Evolutionary conservation across 2,113 vertebrate genomes (phyloP), one percentile per base, ranked within the genome.

Genomic region (Melanotaenia duboulayi): DNA sequence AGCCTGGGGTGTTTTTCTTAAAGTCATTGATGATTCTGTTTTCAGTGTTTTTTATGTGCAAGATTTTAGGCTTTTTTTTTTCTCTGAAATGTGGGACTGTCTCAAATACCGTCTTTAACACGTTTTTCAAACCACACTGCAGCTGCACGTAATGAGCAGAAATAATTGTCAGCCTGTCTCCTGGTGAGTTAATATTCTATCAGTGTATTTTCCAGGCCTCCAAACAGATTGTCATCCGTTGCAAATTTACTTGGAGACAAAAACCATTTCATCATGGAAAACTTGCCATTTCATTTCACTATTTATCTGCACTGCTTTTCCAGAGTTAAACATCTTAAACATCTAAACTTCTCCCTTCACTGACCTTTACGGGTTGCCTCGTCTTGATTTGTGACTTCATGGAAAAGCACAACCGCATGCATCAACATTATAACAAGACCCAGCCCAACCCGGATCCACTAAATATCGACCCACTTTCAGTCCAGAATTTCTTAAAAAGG

Each of bases 401-500:
- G 83, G 86, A 91, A 94, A 90, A 87, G 70, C 58, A 66, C 71
- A 79, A 61, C 39, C 0, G 11, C 20, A 11, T 71, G 73, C 49
- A 81, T 71, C 82, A 81, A 71, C 44, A 76, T 63, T 65, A 68
- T 61, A 81, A 83, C 86, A 73, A 80, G 60, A 54, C n/a, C 4
- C 37, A 10, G 39, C 16, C 22, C 42, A 16, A 22, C 25, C 51
- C 19, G 0, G 20, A 60, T 48, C 59, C 57, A 46, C 63, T 80
- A 83, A 20, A 50, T 32, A 25, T 69, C 11, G 65, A 59, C 54
- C 49, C 54, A 46, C 71, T 80, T 78, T 58, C 54, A 74, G 2
- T 57, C 32, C 5, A 22, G 73, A 82, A 84, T 74, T 67, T 77
- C 83, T 89, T 87, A 78, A 89, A 89, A 90, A 88, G 87, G 88